phyloP scores from a whole-genome alignment of 2,797 vertebrate species.

The Simalia tracyae region DNA sequence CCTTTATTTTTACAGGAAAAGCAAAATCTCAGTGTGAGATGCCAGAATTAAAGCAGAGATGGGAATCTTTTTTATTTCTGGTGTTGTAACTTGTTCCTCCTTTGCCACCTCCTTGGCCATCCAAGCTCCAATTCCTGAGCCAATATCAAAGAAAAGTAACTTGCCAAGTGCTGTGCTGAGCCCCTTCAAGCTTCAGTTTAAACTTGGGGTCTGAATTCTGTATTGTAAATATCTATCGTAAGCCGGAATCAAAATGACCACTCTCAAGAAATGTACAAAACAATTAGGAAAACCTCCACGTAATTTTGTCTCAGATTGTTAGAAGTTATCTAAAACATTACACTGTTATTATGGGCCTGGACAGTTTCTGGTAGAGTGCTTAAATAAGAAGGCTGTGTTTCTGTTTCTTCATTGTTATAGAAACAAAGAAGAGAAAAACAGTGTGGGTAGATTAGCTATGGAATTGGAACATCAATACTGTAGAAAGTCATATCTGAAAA shows the following conservation, averaged over 20 bases:
- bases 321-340: conserved; percentile 48
- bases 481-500: conserved; percentile 26
- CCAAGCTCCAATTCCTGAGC: neutral
- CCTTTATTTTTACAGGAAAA: neutral
- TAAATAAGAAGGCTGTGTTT: conserved; percentile 49
- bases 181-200: neutral
- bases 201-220: neutral
- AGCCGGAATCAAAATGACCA: conserved; percentile 30
- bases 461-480: neutral
- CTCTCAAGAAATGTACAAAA: conserved; percentile 28
- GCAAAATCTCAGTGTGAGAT: neutral
- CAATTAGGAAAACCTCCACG: conserved; percentile 38
- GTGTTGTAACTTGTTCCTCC: neutral
- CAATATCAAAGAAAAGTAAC: neutral
- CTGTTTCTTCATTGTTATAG: conserved; percentile 45
- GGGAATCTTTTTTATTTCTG: neutral
- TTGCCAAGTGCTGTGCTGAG: neutral
- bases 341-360: conserved; percentile 38
- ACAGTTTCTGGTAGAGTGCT: conserved; percentile 57
- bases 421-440: conserved; percentile 57
- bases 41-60: neutral
- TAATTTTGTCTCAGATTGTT: conserved; percentile 49
- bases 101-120: neutral
- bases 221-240: neutral
- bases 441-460: conserved; percentile 38